Evolutionary conservation across 2,888 invertebrate species (phyloP), one percentile per base, ranked within the genome.

Genomic region (Drosophila buzzatii): DNA sequence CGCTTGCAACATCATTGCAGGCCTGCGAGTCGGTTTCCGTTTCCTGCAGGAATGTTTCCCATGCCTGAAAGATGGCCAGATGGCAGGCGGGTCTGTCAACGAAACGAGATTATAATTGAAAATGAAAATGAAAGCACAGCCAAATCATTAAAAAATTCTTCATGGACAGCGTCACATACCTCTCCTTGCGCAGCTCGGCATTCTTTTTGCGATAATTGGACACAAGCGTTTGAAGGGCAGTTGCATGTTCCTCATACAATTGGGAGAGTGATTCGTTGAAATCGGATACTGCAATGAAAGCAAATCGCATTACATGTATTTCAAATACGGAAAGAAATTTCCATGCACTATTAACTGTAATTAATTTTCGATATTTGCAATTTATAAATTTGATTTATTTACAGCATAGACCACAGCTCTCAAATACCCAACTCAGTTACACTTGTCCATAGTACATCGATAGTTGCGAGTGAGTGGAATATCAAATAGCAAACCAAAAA

Each of bases 1-100:
- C 95, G 39, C 96, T 95, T 10, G 98, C 96, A 74, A 98, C 96
- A 91, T 97, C 98, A 91, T 96, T 96, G 93, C 97, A 96, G 52
- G 97, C 96, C 91, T 97, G 95, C 23, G 97, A 97, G 92, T 98
- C 98, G 44, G 97, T 96, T 93, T 98, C 98, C 73, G 97, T 97
- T 93, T 98, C 98, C 92, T 98, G 97, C 70, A 98, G 95, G 70
- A 98, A 94, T 73, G 96, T 96, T 93, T 98, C 98, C 98, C 98
- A 98, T 70, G 97, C 96, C 92, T 97, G 96, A 93, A 97, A 97
- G 90, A 98, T 95, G 51, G 96, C 96, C 93, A 96, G 95, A 62
- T 96, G 96, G 90, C 96, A 97, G 71, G 96, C 95, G 71, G 97
- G 96, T 93, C 97, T 97, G 94, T 64, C 35, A 39, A 33, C 58